phyloP scores from a whole-genome alignment of 2,797 vertebrate species.

The Phoebastria nigripes region DNA sequence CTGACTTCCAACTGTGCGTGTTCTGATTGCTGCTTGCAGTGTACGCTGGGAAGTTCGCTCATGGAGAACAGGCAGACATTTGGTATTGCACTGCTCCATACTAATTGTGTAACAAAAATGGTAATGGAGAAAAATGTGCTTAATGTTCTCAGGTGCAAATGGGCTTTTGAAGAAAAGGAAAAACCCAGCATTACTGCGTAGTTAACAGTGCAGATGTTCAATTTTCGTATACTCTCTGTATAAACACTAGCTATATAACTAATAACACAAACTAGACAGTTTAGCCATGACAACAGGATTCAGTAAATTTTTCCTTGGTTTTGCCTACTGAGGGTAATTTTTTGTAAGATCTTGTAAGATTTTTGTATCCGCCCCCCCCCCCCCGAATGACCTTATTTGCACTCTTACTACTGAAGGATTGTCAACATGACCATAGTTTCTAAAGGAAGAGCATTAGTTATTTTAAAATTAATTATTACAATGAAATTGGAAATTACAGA shows the following conservation, averaged over 20 bases:
- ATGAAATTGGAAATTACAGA: background rate
- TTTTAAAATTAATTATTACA: slow-evolving; percentile 14
- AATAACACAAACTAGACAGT: too few relatives aligned
- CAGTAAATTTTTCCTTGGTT: background rate
- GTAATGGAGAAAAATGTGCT: slow-evolving; percentile 18
- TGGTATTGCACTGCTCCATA: background rate
- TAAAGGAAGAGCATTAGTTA: slow-evolving; percentile 15
- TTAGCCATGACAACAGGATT: background rate
- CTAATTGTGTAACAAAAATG: slow-evolving; percentile 26
- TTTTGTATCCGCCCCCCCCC: too few relatives aligned
- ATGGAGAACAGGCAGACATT: background rate
- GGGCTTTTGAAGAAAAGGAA: background rate
- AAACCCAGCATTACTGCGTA: background rate
- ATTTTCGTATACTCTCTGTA: background rate
- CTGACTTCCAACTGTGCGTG: slow-evolving; percentile 21
- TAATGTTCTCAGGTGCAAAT: background rate
- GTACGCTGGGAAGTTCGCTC: background rate
- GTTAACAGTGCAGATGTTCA: background rate
- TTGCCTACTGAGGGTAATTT: background rate
- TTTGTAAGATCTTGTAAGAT: background rate
- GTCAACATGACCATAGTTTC: background rate
- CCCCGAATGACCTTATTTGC: background rate
- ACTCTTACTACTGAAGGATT: background rate
- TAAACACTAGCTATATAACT: background rate
- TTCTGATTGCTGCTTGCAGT: slow-evolving; percentile 45